These are phyloP conservation scores for Lumbricus terrestris DNA, from an alignment of 2,888 invertebrate genomes.

Conservation along the genomic window DNA sequence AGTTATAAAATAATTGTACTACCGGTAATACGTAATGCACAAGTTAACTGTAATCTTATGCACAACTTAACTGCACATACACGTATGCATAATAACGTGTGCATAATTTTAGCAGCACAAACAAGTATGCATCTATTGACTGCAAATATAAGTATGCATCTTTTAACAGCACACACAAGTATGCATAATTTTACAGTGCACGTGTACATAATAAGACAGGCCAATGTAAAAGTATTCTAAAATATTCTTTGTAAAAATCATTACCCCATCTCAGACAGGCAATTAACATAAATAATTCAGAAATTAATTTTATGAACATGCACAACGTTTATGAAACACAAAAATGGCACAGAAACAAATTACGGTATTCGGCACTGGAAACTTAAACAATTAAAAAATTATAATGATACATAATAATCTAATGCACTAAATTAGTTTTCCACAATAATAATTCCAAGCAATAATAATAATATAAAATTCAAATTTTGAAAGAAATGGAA, in stretches of 20 bases:
- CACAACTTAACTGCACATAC: neutral
- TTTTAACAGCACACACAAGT: neutral
- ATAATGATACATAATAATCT: neutral
- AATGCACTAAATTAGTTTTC: neutral
- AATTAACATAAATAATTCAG: too few species aligned
- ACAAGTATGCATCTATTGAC: neutral
- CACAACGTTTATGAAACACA: neutral
- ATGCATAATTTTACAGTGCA: neutral
- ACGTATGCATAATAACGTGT: neutral
- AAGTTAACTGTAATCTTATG: too few species aligned
- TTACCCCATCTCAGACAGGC: neutral
- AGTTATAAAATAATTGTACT: neutral
- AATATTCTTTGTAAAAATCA: constrained; percentile 3
- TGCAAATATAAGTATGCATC: neutral
- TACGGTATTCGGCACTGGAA: too few species aligned
- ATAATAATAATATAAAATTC: neutral
- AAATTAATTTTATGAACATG: too few species aligned
- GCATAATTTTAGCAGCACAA: neutral
- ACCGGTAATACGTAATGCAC: too few species aligned
- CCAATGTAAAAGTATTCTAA: neutral
- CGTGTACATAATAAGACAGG: neutral
- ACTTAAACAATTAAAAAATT: neutral
- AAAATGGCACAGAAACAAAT: neutral
- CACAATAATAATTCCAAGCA: neutral
- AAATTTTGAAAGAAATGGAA: neutral